These are phyloP conservation scores for Temnothorax nylanderi DNA, from an alignment of 1,140 invertebrate genomes.

Conservation along the genomic window DNA sequence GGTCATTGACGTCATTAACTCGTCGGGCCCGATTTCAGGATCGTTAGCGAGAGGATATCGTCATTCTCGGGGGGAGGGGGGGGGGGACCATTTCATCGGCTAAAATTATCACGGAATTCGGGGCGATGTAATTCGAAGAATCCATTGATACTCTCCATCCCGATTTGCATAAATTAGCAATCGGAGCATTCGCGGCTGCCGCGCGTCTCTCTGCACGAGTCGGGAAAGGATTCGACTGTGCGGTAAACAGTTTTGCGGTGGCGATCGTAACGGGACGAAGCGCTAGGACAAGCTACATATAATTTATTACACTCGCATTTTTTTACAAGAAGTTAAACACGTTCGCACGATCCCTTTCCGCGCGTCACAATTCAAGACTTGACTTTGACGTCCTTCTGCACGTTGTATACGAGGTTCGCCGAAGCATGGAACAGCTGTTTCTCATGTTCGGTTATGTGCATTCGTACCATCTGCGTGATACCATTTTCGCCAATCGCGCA, in stretches of 20 bases:
- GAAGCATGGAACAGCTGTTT: conserved; percentile 84
- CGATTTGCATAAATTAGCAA: conserved; percentile 44
- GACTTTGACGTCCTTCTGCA: conserved; percentile 78
- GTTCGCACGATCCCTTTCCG: conserved; percentile 2
- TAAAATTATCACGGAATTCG: background rate
- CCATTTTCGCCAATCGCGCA: conserved; percentile 86
- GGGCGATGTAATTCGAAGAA: conserved; percentile 2
- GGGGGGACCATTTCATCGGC: background rate
- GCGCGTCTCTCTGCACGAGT: background rate
- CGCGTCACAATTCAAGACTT: conserved; percentile 48
- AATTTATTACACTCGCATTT: conserved; percentile 53
- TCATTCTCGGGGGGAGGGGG: background rate
- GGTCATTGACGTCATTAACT: conserved; percentile 46
- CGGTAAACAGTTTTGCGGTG: background rate
- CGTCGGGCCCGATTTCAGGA: conserved; percentile 15
- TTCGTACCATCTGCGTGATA: conserved; percentile 86
- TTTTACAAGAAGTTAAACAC: conserved; percentile 32
- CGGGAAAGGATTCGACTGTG: background rate
- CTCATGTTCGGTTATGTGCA: conserved; percentile 86
- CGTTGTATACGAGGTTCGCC: conserved; percentile 82
- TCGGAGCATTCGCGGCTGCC: conserved; percentile 9
- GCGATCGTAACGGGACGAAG: background rate
- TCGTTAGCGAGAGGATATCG: conserved; percentile 2
- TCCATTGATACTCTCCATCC: background rate
- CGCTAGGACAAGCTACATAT: conserved; percentile 19